phyloP scores from a whole-genome alignment of 2,113 vertebrate species.

The Pelecanoides urinatrix region DNA sequence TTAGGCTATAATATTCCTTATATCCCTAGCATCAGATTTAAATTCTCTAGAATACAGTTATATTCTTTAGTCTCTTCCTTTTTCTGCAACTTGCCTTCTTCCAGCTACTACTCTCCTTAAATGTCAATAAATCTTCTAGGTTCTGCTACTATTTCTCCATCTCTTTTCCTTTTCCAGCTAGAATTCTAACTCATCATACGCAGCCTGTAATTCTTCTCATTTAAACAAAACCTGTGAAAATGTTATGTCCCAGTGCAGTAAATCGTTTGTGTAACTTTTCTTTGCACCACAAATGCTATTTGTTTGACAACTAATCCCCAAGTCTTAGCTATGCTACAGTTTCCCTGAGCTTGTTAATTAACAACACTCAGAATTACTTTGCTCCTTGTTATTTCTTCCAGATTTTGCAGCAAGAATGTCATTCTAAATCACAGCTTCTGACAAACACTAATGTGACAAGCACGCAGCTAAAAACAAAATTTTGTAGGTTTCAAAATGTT shows the following conservation, averaged over 20 bases:
- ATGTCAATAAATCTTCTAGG: not conserved
- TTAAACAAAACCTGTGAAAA: slow-evolving; percentile 25
- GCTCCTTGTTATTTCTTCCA: not conserved
- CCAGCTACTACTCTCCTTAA: not conserved
- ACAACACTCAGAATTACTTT: not conserved
- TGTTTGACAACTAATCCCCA: not conserved
- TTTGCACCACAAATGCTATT: not conserved
- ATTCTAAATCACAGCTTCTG: not conserved
- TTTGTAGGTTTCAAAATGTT: not conserved
- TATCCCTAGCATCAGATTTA: not conserved
- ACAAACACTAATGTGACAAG: not conserved
- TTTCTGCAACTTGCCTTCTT: not conserved
- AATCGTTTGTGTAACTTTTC: not conserved
- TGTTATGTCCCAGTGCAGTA: not conserved
- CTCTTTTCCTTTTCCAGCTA: not conserved
- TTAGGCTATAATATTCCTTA: not conserved
- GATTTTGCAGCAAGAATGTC: not conserved
- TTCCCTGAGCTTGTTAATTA: not conserved
- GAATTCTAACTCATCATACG: not conserved
- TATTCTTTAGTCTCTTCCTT: not conserved
- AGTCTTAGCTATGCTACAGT: not conserved
- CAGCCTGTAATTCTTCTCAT: not conserved
- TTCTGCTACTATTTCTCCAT: not conserved
- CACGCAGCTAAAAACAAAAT: not conserved
- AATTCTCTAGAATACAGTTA: not conserved